A percentile compares a stretch with the other conserved stretches of the same genome.
These are phyloP conservation scores for Sminthurinus aureus DNA, from an alignment of 2,888 invertebrate genomes.

Conservation along the genomic window DNA sequence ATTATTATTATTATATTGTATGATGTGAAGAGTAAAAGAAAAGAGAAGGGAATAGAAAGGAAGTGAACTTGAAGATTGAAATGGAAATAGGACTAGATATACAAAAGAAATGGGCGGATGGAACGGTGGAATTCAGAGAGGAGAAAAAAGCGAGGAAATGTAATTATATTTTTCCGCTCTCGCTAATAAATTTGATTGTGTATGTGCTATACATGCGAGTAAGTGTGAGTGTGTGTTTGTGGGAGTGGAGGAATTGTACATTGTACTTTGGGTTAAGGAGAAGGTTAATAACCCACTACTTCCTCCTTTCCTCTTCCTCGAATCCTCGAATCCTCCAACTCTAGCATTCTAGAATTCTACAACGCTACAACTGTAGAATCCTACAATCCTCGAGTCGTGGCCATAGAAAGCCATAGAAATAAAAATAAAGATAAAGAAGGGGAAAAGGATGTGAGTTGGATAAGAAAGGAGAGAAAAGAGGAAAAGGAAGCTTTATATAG, in stretches of 20 bases:
- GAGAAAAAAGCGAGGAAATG: background rate
- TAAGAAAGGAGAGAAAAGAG: background rate
- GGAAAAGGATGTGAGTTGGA: conserved; percentile 35
- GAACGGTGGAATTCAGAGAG: background rate
- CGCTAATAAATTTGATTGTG: too few relatives aligned
- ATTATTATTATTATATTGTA: background rate
- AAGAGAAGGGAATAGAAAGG: conserved; percentile 22
- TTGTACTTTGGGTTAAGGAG: background rate
- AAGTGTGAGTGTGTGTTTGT: too few relatives aligned
- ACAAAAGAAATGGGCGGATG: too few relatives aligned
- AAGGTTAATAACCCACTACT: background rate
- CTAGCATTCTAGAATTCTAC: too few relatives aligned
- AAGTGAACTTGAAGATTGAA: background rate
- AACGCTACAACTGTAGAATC: background rate
- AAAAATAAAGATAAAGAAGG: conserved; percentile 12
- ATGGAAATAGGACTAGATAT: too few relatives aligned
- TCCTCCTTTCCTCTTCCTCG: background rate
- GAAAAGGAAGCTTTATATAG: background rate
- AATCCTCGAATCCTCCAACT: too few relatives aligned
- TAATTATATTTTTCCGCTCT: conserved; percentile 7
- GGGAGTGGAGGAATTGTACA: background rate
- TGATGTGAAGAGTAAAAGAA: background rate
- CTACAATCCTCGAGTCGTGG: background rate
- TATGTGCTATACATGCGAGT: too few relatives aligned
- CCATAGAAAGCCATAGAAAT: background rate